Evolutionary conservation across 1,140 invertebrate genomes (phyloP).

Genomic region (Planococcus citri): DNA sequence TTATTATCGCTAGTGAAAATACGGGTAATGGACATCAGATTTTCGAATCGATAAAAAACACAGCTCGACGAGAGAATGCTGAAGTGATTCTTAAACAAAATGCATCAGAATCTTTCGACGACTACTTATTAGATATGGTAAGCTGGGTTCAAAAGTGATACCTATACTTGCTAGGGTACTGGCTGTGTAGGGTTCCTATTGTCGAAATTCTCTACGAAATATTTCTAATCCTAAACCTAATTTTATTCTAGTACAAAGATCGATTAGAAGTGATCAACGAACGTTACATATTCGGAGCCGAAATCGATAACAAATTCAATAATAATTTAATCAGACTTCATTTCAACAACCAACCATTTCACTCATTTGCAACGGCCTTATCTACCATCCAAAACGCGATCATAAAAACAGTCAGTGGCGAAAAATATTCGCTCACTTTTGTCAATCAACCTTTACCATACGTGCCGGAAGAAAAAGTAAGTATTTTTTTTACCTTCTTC

Average conservation of each 20-base stretch:
- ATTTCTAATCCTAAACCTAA: not conserved
- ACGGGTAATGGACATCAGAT: not conserved
- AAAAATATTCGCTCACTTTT: slow-evolving; percentile 41
- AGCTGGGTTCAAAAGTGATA: slow-evolving; percentile 32
- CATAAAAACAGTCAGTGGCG: slow-evolving; percentile 33
- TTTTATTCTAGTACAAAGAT: slow-evolving; percentile 27
- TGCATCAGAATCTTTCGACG: slow-evolving; percentile 36
- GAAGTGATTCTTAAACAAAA: not conserved
- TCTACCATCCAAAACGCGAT: slow-evolving; percentile 49
- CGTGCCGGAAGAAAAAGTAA: slow-evolving; percentile 31
- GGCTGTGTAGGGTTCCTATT: too few relatives aligned
- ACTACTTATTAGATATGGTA: slow-evolving; percentile 28
- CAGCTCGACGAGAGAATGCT: not conserved
- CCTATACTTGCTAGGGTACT: slow-evolving; percentile 31
- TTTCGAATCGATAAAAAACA: not conserved
- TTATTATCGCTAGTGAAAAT: not conserved
- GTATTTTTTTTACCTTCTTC: not conserved
- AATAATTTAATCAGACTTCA: slow-evolving; percentile 34
- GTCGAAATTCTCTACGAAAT: too few relatives aligned
- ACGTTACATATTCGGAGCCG: slow-evolving; percentile 39
- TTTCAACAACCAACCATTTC: slow-evolving; percentile 54
- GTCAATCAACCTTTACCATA: slow-evolving; percentile 56
- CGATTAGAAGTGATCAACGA: slow-evolving; percentile 27
- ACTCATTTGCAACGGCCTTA: slow-evolving; percentile 51
- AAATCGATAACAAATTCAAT: slow-evolving; percentile 33